A percentile compares a stretch with the other conserved stretches of the same genome.
Conservation (phyloP, 2,888 invertebrate species). For the Asteroscopus sphinx region DNA sequence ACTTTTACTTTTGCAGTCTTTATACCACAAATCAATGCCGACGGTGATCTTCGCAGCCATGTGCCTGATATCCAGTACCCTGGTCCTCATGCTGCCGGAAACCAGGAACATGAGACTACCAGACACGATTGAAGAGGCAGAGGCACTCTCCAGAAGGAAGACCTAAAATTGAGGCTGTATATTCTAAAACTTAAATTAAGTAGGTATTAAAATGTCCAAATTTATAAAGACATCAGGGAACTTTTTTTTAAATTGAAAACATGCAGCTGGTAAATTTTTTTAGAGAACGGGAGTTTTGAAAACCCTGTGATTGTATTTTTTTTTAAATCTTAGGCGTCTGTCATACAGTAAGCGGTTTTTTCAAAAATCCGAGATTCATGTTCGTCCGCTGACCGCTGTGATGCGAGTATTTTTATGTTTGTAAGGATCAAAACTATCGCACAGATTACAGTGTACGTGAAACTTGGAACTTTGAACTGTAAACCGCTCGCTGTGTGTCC, state of each 20-base stretch:
- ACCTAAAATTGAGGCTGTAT: slow-evolving; percentile 63
- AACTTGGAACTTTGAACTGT: too few relatives aligned
- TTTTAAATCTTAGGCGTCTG: too few relatives aligned
- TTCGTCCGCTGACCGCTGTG: too few relatives aligned
- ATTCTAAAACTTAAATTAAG: slow-evolving; percentile 26
- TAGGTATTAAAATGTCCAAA: slow-evolving; percentile 32
- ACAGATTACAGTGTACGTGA: too few relatives aligned
- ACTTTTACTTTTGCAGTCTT: slow-evolving; percentile 68
- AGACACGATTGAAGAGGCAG: slow-evolving; percentile 93
- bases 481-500: too few relatives aligned
- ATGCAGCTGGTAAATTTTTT: slow-evolving; percentile 12
- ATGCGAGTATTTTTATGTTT: too few relatives aligned
- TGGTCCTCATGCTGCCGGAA: slow-evolving; percentile 92
- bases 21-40: slow-evolving; percentile 88
- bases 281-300: not conserved
- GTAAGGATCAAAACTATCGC: too few relatives aligned
- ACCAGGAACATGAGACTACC: slow-evolving; percentile 91
- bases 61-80: slow-evolving; percentile 90
- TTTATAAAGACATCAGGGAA: slow-evolving; percentile 31
- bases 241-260: slow-evolving; percentile 11
- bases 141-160: slow-evolving; percentile 81
- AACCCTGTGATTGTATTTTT: not conserved
- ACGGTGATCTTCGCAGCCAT: slow-evolving; percentile 91
- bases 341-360: too few relatives aligned
- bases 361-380: too few relatives aligned